Percentiles rank a stretch among this genome's conserved stretches.
Evolutionary conservation across 2,888 invertebrate genomes (phyloP).

Genomic region (Chaitophorus viminalis): DNA sequence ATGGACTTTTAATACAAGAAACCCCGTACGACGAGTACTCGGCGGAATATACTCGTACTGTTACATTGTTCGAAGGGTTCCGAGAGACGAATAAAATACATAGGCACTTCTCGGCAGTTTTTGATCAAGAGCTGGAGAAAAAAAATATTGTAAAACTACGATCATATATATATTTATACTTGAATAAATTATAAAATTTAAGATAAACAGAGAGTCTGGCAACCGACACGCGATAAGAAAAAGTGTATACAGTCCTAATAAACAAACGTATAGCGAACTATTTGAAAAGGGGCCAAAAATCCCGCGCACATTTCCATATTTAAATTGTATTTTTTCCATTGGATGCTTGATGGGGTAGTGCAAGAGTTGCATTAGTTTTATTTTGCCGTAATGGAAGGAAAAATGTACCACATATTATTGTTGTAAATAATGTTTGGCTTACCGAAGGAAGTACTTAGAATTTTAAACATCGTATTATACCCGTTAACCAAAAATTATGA

Average conservation of each 20-base stretch:
- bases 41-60: too few relatives aligned
- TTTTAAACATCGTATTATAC: too few relatives aligned
- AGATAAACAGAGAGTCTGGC: background rate
- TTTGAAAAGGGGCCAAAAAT: background rate
- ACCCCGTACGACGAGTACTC: background rate
- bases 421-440: too few relatives aligned
- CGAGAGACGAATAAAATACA: constrained; percentile 5
- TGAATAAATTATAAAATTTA: too few relatives aligned
- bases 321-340: background rate
- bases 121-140: background rate
- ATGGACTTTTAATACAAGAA: constrained; percentile 11
- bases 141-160: background rate
- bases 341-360: background rate
- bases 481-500: too few relatives aligned
- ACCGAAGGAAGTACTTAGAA: too few relatives aligned
- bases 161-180: background rate
- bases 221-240: background rate
- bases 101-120: background rate
- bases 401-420: too few relatives aligned
- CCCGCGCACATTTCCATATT: background rate
- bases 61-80: background rate
- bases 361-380: background rate
- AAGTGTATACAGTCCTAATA: background rate
- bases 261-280: background rate
- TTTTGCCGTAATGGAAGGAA: too few relatives aligned